Evolutionary conservation across 2,113 vertebrate genomes (phyloP), one percentile per base, ranked within the genome.

Genomic region (Mesembrinibis cayennensis): DNA sequence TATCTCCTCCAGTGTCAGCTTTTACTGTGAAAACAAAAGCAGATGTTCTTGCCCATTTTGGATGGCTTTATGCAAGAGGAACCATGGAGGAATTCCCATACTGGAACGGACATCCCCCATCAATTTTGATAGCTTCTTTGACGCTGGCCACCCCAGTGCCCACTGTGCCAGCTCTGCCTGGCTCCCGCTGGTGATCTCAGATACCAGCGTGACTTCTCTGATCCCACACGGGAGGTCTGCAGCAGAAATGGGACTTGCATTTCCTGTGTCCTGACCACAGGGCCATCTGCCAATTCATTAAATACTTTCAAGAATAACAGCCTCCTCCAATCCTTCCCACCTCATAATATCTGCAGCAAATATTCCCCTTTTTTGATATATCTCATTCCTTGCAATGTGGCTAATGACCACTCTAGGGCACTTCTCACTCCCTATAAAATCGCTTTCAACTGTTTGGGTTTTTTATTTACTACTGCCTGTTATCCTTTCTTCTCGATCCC

Each of bases 1-100:
- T 90, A 93, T 96, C 92, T 93, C 62, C 67, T 90, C 92, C 62
- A 92, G 58, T 53, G 87, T 93, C 84, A 88, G 78, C 79, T 94
- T 93, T 80, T 85, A 73, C 49, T 95, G 89, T 93, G 85, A 96
- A 96, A 97, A 89, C 81, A 91, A 96, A 96, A 96, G 84, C 97
- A 96, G 90, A 95, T 96, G 88, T 92, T 96, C 74, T 84, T 92
- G 86, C 80, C 89, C 69, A 79, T 95, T 95, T 93, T 59, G 45
- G 73, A 82, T 56, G 73, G 62, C 56, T 95, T 92, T 94, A 44
- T 63, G 73, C 69, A 94, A 95, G 61, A 91, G 40, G 9, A 89
- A 87, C 77, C 80, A 89, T 32, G 63, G 45, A 86, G 42, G 53
- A 82, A 81, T 83, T 83, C 79, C 44, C 36, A 22, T 32, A 14